Conservation (phyloP, 2,113 vertebrate genomes). For the Oncorhynchus kisutch region DNA sequence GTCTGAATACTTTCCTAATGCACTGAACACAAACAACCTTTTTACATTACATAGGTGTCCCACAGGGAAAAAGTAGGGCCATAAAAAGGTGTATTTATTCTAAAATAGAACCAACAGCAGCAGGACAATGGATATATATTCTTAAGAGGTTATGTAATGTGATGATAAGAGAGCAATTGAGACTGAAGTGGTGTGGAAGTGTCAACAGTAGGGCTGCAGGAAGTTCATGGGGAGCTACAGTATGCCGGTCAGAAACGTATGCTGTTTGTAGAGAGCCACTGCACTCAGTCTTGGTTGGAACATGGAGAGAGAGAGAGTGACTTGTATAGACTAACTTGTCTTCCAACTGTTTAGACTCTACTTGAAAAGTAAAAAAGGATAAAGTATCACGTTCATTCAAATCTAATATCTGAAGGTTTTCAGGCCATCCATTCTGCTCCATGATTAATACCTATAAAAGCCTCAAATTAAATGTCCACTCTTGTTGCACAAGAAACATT, state of each 20-base stretch:
- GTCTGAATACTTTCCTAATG: too few species aligned
- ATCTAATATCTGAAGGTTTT: too few species aligned
- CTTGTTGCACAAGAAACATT: background rate
- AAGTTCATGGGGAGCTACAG: background rate
- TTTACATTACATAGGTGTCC: slow-evolving; percentile 20
- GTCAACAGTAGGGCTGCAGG: too few species aligned
- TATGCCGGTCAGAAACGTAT: background rate
- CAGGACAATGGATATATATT: background rate
- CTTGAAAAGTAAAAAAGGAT: too few species aligned
- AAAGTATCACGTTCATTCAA: too few species aligned
- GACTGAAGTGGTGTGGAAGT: background rate
- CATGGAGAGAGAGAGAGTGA: background rate
- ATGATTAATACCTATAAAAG: too few species aligned
- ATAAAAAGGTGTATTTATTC: background rate
- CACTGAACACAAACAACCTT: background rate
- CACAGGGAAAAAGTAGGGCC: background rate
- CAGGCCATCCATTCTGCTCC: too few species aligned
- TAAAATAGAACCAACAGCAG: background rate
- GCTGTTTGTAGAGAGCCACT: background rate
- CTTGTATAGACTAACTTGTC: background rate
- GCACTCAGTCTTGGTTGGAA: too few species aligned
- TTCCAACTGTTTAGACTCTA: too few species aligned
- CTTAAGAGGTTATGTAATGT: background rate
- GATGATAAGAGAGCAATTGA: background rate
- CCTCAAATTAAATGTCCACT: too few species aligned